Percentiles rank a stretch among this genome's conserved stretches.
Evolutionary conservation across 1,140 invertebrate species (phyloP).

Genomic region (Ceratoteleas bidentatus): DNA sequence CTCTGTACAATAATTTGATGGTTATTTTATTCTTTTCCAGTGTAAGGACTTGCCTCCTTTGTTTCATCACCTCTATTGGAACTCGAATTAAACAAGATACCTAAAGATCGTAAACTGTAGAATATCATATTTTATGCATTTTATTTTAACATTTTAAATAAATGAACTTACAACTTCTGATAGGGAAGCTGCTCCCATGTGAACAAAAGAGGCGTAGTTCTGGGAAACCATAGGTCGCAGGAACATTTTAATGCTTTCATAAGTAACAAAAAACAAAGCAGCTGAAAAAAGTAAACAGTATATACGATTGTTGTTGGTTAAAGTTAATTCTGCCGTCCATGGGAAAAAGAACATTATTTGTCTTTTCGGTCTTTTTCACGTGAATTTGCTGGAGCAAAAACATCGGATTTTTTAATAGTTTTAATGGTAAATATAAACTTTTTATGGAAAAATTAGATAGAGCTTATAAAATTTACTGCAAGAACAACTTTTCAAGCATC

Average conservation of each 20-base stretch:
- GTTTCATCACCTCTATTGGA: slow-evolving; percentile 97
- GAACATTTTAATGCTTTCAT: slow-evolving; percentile 90
- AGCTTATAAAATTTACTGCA: too few species aligned
- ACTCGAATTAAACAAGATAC: slow-evolving; percentile 94
- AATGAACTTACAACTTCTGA: slow-evolving; percentile 89
- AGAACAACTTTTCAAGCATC: too few species aligned
- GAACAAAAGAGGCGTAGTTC: slow-evolving; percentile 85
- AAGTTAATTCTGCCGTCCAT: too few species aligned
- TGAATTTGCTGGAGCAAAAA: too few species aligned
- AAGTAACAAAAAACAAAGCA: slow-evolving; percentile 96
- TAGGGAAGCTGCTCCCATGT: slow-evolving; percentile 91
- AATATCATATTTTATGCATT: neutral
- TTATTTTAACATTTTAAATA: too few species aligned
- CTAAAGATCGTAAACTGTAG: slow-evolving; percentile 75
- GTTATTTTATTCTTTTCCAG: slow-evolving; percentile 78
- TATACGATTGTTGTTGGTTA: too few species aligned
- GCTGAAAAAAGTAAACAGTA: slow-evolving; percentile 82
- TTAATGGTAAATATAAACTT: too few species aligned
- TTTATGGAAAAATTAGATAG: too few species aligned
- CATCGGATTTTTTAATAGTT: too few species aligned
- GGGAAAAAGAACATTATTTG: too few species aligned
- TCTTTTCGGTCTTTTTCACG: too few species aligned
- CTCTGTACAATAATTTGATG: slow-evolving; percentile 89
- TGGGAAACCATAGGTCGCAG: slow-evolving; percentile 78
- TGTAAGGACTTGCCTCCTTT: slow-evolving; percentile 90